Conservation (phyloP, 2,888 invertebrate species). For the Tenthredo notha region DNA sequence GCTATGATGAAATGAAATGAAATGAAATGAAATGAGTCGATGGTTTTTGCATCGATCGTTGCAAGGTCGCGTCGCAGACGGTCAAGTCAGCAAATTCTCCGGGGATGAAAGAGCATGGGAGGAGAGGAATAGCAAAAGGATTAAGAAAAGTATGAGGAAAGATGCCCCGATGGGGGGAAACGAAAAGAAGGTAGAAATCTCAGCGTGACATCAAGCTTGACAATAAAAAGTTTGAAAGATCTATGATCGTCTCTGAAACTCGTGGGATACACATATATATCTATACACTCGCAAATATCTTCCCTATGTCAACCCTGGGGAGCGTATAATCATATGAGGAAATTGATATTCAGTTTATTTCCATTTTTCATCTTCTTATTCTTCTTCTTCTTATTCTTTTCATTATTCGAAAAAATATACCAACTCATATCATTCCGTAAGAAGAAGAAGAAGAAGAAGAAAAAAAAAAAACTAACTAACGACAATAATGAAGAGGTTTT, state of each 20-base stretch:
- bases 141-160: background rate
- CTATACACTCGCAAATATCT: background rate
- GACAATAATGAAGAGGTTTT: background rate
- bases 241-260: constrained; percentile 8
- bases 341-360: no score
- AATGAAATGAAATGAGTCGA: constrained; percentile 58
- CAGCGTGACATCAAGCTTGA: constrained; percentile 41
- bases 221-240: constrained; percentile 33
- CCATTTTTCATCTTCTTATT: no score
- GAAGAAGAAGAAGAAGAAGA: no score
- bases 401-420: no score
- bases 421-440: background rate
- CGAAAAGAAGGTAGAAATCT: constrained; percentile 26
- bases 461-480: no score
- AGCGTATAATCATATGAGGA: background rate
- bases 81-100: constrained; percentile 55
- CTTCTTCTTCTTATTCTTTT: no score
- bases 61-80: constrained; percentile 66
- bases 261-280: constrained; percentile 4
- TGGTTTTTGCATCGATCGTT: constrained; percentile 65
- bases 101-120: background rate
- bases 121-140: background rate
- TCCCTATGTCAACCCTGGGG: background rate
- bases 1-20: constrained; percentile 54
- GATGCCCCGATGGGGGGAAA: background rate